Evolutionary conservation across 1,140 invertebrate genomes (phyloP).

Genomic region (Choristoneura fumiferana): DNA sequence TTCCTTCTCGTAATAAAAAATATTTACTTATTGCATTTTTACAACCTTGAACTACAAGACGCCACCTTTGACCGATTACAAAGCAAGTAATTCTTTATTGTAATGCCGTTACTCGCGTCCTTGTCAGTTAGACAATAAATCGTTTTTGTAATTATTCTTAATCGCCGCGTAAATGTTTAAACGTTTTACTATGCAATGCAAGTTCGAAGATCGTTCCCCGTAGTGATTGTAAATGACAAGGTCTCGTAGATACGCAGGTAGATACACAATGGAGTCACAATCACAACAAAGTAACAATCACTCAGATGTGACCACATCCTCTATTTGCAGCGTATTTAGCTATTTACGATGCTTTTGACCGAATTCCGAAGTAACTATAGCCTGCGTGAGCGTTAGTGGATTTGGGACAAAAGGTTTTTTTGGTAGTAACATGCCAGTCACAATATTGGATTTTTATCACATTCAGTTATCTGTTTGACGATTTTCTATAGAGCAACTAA

Average conservation of each 20-base stretch:
- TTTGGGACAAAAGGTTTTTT: neutral
- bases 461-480: no score
- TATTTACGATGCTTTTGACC: conserved; percentile 15
- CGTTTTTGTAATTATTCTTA: conserved; percentile 16
- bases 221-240: conserved; percentile 7
- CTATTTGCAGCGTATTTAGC: neutral
- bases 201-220: conserved; percentile 1
- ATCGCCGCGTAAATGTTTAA: neutral
- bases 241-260: neutral
- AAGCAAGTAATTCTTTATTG: neutral
- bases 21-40: neutral
- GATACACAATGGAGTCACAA: no score
- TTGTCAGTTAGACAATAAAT: conserved; percentile 9
- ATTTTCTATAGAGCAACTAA: no score
- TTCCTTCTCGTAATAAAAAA: no score
- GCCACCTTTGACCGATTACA: conserved; percentile 7
- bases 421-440: no score
- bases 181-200: neutral
- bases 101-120: neutral
- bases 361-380: neutral
- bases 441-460: no score
- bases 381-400: neutral
- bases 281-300: conserved; percentile 17
- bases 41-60: conserved; percentile 1
- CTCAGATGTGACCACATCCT: conserved; percentile 13